phyloP scores from a whole-genome alignment of 2,113 vertebrate genomes.

The Solenodon paradoxus region DNA sequence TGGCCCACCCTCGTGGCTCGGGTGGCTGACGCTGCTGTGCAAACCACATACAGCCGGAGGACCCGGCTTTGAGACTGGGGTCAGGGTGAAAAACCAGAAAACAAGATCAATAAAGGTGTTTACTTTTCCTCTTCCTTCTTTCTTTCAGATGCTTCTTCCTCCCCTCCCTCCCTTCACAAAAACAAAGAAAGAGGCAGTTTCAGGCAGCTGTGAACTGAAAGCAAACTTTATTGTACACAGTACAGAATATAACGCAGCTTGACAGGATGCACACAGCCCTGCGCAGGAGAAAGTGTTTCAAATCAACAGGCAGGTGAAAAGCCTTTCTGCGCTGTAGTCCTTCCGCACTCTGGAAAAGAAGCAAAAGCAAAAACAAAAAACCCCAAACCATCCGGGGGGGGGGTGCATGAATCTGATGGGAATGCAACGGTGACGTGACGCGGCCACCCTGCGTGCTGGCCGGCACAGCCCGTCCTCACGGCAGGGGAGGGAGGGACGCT shows the following conservation, averaged over 20 bases:
- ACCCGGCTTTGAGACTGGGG: no score
- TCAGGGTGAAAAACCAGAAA: no score
- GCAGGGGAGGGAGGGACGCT: slow-evolving; percentile 55
- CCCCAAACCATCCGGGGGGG: slow-evolving; percentile 50
- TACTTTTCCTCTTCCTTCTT: no score
- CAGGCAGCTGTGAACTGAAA: slow-evolving; percentile 78
- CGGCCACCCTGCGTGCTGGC: neutral
- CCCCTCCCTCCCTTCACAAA: no score
- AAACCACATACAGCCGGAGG: no score
- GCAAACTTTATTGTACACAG: slow-evolving; percentile 96
- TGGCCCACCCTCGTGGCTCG: no score
- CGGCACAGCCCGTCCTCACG: neutral
- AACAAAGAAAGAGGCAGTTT: slow-evolving; percentile 46
- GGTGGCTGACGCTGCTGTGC: no score
- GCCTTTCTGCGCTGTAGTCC: slow-evolving; percentile 81
- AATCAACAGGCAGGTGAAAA: slow-evolving; percentile 82
- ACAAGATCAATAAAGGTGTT: no score
- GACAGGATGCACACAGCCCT: slow-evolving; percentile 90
- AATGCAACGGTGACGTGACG: slow-evolving; percentile 40
- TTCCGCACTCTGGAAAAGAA: slow-evolving; percentile 73
- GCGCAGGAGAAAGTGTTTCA: slow-evolving; percentile 79
- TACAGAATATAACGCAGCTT: slow-evolving; percentile 95
- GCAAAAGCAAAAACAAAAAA: slow-evolving; percentile 17
- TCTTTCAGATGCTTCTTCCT: no score
- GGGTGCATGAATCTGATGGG: slow-evolving; percentile 54